These are phyloP conservation scores for Paralichthys olivaceus DNA, from an alignment of 2,113 vertebrate species.

Conservation along the genomic window DNA sequence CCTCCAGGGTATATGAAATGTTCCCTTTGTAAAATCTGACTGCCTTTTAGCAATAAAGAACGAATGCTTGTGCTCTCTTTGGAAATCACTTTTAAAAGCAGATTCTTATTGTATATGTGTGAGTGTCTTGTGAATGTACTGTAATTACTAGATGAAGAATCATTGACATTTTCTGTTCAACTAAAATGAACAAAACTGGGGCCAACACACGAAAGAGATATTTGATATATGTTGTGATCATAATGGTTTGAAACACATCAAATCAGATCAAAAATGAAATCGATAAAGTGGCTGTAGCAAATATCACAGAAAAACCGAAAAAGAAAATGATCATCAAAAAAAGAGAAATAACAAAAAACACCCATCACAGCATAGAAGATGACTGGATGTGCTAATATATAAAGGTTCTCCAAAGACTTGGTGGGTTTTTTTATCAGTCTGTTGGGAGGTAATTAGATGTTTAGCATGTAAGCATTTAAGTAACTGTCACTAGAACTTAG, in stretches of 20 bases:
- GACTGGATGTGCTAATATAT: background rate
- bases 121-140: slow-evolving; percentile 16
- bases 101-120: background rate
- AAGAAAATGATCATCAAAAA: slow-evolving; percentile 23
- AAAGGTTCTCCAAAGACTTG: no score
- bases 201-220: slow-evolving; percentile 15
- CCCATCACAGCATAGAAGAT: background rate
- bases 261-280: slow-evolving; percentile 17
- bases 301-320: background rate
- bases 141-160: slow-evolving; percentile 18
- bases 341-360: background rate
- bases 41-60: no score
- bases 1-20: no score
- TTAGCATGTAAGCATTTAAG: background rate
- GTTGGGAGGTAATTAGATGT: no score
- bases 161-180: slow-evolving; percentile 30
- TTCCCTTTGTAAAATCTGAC: no score
- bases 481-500: background rate
- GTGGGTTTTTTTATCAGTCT: no score
- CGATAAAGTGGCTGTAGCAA: slow-evolving; percentile 23
- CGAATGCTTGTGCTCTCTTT: background rate
- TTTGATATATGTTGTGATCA: slow-evolving; percentile 14
- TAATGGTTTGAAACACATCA: slow-evolving; percentile 18
- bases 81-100: background rate
- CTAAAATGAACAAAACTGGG: slow-evolving; percentile 6